These are phyloP conservation scores for Pegoplata infirma DNA, from an alignment of 2,888 invertebrate genomes.

Conservation along the genomic window DNA sequence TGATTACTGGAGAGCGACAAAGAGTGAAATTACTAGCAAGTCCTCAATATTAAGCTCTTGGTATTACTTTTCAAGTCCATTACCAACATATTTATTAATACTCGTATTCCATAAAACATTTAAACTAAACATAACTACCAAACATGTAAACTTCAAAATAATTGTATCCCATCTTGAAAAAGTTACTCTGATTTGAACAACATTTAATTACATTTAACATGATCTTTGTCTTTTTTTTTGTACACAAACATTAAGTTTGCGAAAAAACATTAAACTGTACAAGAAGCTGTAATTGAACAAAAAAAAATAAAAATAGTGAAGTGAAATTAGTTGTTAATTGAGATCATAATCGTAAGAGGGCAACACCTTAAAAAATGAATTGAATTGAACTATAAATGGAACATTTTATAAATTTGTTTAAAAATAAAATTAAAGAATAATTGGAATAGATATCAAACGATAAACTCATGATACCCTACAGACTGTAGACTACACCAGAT, in stretches of 20 bases:
- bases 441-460: slow-evolving; percentile 6
- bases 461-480: not conserved
- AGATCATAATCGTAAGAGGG: slow-evolving; percentile 54
- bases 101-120: too few relatives aligned
- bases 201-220: slow-evolving; percentile 43
- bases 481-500: too few relatives aligned
- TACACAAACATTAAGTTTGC: not conserved
- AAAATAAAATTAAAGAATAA: slow-evolving; percentile 26
- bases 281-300: slow-evolving; percentile 6
- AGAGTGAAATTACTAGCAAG: too few relatives aligned
- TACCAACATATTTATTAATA: too few relatives aligned
- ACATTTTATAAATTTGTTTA: slow-evolving; percentile 56
- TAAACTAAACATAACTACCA: too few relatives aligned
- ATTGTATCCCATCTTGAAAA: too few relatives aligned
- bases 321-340: slow-evolving; percentile 60
- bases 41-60: too few relatives aligned
- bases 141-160: too few relatives aligned
- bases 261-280: slow-evolving; percentile 17
- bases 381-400: slow-evolving; percentile 51
- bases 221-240: slow-evolving; percentile 24
- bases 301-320: slow-evolving; percentile 35
- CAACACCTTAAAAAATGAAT: slow-evolving; percentile 55
- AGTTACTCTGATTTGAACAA: too few relatives aligned
- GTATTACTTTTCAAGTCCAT: too few relatives aligned
- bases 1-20: too few relatives aligned